Base-by-base conservation (phyloP, 2,113 vertebrate species). In the Epinephelus moara region DNA sequence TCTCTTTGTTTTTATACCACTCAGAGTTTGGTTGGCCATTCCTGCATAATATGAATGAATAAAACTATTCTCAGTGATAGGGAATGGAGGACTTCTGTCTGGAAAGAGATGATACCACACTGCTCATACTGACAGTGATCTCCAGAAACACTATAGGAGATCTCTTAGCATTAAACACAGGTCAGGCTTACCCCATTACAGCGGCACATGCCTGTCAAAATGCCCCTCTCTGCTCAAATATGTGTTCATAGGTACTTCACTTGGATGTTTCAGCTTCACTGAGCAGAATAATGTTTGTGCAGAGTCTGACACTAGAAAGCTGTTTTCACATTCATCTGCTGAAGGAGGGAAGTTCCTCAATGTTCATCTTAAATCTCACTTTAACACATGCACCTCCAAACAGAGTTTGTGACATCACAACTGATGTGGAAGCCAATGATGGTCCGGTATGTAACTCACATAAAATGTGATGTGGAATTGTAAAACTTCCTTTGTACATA, bases 41-140 rank as follows among this genome's bases (percentile, higher is more conserved):
- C 37, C 21, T 33, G 77, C 75, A 85, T 81, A 79, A 63, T 33
- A 18, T 70, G 47, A 62, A 5, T 53, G 52, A 37, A 42, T 30
- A 73, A 61, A 9, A 64, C 3, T 66, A 47, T 66, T 8, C 33
- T 61, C 47, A 55, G 0, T 45, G 40, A 57, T 25, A 49, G 27
- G 37, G 53, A 45, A 77, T 4, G 10, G 5, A 17, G 27, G 11
- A 5, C 59, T 3, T 49, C 3, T 21, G 13, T 42, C 23, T 33
- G 37, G 25, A 42, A 67, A 68, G 63, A 25, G 30, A 4, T 19
- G 40, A 25, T 47, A 37, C 8, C 6, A 33, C 33, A 3, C 13
- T 12, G 45, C 1, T 57, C 5, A 40, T 19, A 30, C 50, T 66
- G 30, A 66, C 53, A n/a, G 27, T 40, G 8, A 67, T 78, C 52